Percentiles rank a stretch among this genome's conserved stretches.
phyloP scores from a whole-genome alignment of 2,113 vertebrate species.

The Apteryx mantelli region DNA sequence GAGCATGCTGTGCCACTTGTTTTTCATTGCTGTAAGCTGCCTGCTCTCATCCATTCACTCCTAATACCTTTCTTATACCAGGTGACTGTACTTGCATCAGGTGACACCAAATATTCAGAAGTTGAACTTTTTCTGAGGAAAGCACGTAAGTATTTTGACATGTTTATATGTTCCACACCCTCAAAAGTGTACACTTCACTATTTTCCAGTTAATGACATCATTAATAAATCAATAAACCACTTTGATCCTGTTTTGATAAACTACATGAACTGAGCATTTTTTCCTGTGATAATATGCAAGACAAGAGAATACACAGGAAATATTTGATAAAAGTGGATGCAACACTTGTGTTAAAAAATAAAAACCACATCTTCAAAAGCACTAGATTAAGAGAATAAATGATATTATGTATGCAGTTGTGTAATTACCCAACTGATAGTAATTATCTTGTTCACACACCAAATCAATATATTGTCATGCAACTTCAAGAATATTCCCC shows the following conservation, averaged over 20 bases:
- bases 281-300: neutral
- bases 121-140: neutral
- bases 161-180: neutral
- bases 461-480: neutral
- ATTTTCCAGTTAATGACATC: neutral
- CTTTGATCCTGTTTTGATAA: neutral
- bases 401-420: neutral
- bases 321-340: neutral
- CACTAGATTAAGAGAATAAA: neutral
- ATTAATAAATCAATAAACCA: neutral
- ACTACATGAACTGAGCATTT: neutral
- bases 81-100: neutral
- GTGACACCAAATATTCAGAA: neutral
- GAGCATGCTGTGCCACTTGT: rapidly evolving
- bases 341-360: neutral
- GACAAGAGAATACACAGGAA: neutral
- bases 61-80: neutral
- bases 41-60: neutral
- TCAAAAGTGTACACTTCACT: neutral
- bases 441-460: neutral
- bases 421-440: neutral
- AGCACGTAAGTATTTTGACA: neutral
- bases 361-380: neutral
- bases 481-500: neutral
- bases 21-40: neutral